Evolutionary conservation across 2,113 vertebrate species (phyloP).

Genomic region (Axis porcinus): DNA sequence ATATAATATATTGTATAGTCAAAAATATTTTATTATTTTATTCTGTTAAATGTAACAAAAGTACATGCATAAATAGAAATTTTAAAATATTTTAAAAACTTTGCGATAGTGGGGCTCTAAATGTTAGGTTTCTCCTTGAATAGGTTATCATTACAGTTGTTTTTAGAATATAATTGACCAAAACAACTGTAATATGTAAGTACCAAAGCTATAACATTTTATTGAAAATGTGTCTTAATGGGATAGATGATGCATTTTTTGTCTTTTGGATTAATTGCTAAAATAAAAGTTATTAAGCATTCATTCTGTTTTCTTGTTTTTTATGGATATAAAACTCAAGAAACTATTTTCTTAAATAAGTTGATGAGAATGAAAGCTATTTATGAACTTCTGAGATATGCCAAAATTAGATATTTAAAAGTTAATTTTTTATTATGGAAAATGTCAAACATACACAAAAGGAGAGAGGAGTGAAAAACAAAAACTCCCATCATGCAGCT

Average conservation of each 20-base stretch:
- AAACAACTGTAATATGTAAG: not conserved
- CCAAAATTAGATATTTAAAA: not conserved
- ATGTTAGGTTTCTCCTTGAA: not conserved
- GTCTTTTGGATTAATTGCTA: not conserved
- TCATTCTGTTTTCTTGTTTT: not conserved
- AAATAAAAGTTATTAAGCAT: not conserved
- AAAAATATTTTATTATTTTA: not conserved
- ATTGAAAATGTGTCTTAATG: not conserved
- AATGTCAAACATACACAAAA: not conserved
- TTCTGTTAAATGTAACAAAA: not conserved
- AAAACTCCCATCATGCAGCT: not conserved
- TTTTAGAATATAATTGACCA: not conserved
- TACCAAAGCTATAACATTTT: slow-evolving; percentile 10
- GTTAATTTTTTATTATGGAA: not conserved
- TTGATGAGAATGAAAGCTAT: not conserved
- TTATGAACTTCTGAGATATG: not conserved
- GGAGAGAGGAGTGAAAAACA: not conserved
- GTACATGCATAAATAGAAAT: not conserved
- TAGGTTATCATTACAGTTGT: not conserved
- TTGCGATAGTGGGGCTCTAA: not conserved
- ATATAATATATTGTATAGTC: not conserved
- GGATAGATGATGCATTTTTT: not conserved
- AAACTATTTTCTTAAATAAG: not conserved
- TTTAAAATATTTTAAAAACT: not conserved
- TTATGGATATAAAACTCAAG: not conserved